phyloP scores from a whole-genome alignment of 2,797 vertebrate genomes.

The Brachymystax lenok region DNA sequence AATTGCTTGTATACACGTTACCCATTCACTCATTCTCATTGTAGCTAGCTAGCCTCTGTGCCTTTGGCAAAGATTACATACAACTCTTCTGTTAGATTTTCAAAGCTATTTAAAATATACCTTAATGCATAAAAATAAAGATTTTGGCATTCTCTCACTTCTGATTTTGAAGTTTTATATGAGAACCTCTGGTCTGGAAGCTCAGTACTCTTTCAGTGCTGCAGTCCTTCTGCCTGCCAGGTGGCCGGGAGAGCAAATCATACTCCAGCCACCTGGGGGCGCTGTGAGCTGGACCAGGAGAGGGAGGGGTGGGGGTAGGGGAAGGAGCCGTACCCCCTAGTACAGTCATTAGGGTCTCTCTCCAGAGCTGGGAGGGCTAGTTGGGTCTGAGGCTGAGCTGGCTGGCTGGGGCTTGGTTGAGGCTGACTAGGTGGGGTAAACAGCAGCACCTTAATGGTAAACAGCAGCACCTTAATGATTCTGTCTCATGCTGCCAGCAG shows the following conservation, averaged over 20 bases:
- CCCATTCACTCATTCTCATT: slow-evolving; percentile 71
- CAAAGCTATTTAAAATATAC: slow-evolving; percentile 99
- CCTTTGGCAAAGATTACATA: slow-evolving; percentile 99
- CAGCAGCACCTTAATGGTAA: slow-evolving; percentile 48
- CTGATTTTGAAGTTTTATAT: slow-evolving; percentile 71
- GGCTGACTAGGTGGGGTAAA: slow-evolving; percentile 18
- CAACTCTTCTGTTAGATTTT: slow-evolving; percentile 92
- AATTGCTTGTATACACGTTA: slow-evolving; percentile 69
- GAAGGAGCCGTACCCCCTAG: not conserved
- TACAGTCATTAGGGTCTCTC: not conserved
- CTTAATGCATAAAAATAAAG: slow-evolving; percentile 99
- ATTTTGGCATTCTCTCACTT: slow-evolving; percentile 94
- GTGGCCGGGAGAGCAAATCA: slow-evolving; percentile 30
- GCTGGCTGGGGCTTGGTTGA: slow-evolving; percentile 6
- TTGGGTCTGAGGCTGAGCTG: not conserved
- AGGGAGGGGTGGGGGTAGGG: slow-evolving; percentile 1
- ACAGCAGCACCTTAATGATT: slow-evolving; percentile 45
- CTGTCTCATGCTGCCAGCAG: slow-evolving; percentile 24
- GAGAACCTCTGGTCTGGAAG: slow-evolving; percentile 85
- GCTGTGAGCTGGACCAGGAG: slow-evolving; percentile 35
- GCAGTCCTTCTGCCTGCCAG: slow-evolving; percentile 53
- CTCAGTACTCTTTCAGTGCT: slow-evolving; percentile 78
- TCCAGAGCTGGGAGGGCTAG: slow-evolving; percentile 1
- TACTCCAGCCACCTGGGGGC: slow-evolving; percentile 53
- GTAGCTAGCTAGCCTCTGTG: slow-evolving; percentile 79